These are phyloP conservation scores for Sisor rabdophorus DNA, from an alignment of 2,113 vertebrate species.

Conservation along the genomic window DNA sequence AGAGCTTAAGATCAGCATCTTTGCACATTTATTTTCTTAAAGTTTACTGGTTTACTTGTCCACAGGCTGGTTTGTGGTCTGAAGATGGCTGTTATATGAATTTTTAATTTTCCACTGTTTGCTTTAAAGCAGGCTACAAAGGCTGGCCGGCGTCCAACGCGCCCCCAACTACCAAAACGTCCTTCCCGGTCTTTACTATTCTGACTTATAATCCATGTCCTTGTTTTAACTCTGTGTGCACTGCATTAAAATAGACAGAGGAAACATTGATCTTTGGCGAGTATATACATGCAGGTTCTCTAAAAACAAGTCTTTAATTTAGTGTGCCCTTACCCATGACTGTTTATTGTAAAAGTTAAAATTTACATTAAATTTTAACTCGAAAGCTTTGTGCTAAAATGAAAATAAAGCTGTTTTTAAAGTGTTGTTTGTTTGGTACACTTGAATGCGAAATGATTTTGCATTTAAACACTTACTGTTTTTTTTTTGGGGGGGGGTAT, in stretches of 20 bases:
- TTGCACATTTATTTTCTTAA: not conserved
- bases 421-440: not conserved
- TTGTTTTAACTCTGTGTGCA: conserved; percentile 12
- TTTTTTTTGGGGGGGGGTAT: too few relatives aligned
- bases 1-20: not conserved
- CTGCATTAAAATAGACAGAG: conserved; percentile 36
- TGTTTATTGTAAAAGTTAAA: not conserved
- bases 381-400: not conserved
- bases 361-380: too few relatives aligned
- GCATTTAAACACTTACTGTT: conserved; percentile 1
- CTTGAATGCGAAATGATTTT: not conserved
- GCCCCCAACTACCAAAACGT: conserved; percentile 19
- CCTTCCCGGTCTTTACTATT: conserved; percentile 36
- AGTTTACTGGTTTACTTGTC: conserved; percentile 37
- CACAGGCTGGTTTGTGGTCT: conserved; percentile 49
- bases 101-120: conserved; percentile 71
- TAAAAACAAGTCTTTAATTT: not conserved
- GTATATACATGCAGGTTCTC: too few relatives aligned
- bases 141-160: conserved; percentile 54
- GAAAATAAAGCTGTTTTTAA: not conserved
- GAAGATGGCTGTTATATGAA: conserved; percentile 65
- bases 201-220: conserved; percentile 52
- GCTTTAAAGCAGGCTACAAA: conserved; percentile 65
- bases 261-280: conserved; percentile 25
- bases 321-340: not conserved